Conservation (phyloP, 2,888 invertebrate genomes). For the Cyaniris semiargus region DNA sequence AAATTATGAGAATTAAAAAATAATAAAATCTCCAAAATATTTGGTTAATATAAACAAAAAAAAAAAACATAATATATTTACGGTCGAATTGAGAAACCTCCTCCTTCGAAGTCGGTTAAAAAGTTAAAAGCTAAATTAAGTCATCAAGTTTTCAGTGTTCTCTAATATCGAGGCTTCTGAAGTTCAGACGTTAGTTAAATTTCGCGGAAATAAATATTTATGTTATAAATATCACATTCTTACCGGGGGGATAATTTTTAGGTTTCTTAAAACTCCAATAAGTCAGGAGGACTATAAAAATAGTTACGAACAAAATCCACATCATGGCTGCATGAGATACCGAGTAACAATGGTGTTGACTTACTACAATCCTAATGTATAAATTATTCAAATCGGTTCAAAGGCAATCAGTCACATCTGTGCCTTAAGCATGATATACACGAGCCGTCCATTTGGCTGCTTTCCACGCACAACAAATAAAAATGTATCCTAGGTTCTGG, state of each 20-base stretch:
- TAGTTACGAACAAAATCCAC: slow-evolving; percentile 44
- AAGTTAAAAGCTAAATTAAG: no score
- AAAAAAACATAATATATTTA: no score
- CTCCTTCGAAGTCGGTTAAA: no score
- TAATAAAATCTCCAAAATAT: no score
- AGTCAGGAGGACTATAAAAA: slow-evolving; percentile 35
- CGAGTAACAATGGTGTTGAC: background rate
- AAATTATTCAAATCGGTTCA: background rate
- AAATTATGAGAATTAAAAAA: no score
- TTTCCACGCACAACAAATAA: background rate
- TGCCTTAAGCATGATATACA: background rate
- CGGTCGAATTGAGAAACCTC: no score
- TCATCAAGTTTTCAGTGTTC: no score
- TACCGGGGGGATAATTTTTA: slow-evolving; percentile 49
- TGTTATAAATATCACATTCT: background rate
- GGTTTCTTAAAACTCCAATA: slow-evolving; percentile 39
- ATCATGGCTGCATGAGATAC: slow-evolving; percentile 37
- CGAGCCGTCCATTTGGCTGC: background rate
- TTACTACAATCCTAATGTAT: background rate
- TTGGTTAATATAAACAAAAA: no score
- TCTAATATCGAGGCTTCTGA: no score
- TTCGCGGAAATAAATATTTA: background rate
- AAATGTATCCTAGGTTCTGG: no score
- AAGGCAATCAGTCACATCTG: background rate
- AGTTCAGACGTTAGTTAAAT: background rate